Percentiles rank a stretch among this genome's conserved stretches.
Conservation (phyloP, 2,888 invertebrate species). For the Colostygia pectinataria region DNA sequence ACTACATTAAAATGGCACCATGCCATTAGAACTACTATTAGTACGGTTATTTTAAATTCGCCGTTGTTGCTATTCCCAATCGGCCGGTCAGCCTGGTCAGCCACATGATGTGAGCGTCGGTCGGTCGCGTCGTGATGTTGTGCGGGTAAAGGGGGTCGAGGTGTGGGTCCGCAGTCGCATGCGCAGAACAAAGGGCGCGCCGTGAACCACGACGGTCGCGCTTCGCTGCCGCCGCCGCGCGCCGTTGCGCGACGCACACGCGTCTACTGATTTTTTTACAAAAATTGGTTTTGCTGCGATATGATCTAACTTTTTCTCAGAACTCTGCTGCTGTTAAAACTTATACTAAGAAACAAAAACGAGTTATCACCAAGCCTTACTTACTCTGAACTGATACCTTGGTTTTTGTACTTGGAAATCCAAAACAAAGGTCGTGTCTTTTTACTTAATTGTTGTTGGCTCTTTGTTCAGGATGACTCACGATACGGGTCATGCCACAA, state of each 20-base stretch:
- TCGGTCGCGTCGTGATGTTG: conserved; percentile 1
- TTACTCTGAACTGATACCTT: conserved; percentile 1
- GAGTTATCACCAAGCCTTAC: background rate
- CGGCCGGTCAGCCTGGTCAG: conserved; percentile 4
- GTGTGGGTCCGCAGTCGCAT: conserved; percentile 58
- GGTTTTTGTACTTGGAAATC: background rate
- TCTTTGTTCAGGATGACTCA: conserved; percentile 17
- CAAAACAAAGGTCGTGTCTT: conserved; percentile 9
- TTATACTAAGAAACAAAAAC: conserved; percentile 6
- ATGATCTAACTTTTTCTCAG: conserved; percentile 29
- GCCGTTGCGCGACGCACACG: conserved; percentile 48
- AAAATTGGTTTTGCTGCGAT: conserved; percentile 48
- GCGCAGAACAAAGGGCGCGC: conserved; percentile 81
- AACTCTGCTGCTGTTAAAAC: conserved; percentile 11
- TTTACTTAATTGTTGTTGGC: conserved; percentile 3
- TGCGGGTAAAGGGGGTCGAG: conserved; percentile 14
- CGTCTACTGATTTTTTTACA: conserved; percentile 53
- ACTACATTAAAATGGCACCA: too few species aligned
- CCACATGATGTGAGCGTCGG: conserved; percentile 13
- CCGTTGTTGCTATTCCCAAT: too few species aligned
- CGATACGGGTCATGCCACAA: background rate
- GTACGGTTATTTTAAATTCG: too few species aligned
- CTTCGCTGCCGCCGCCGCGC: conserved; percentile 58
- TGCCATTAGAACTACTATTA: too few species aligned
- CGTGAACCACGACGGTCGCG: conserved; percentile 80